Conservation (phyloP, 1,140 invertebrate genomes). For the Sycophila sp. region DNA sequence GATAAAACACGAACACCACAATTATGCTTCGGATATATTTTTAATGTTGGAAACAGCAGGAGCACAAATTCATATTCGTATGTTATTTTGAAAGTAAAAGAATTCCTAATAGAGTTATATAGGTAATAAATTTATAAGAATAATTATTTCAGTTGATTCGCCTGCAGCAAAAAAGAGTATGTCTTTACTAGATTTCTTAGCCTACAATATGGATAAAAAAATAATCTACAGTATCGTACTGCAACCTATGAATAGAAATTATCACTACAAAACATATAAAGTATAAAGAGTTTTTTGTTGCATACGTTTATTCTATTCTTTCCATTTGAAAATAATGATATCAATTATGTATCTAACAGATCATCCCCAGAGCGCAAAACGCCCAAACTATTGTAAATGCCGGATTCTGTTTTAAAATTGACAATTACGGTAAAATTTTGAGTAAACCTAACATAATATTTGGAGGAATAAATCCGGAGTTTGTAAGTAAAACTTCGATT, state of each 20-base stretch:
- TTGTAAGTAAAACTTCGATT: slow-evolving; percentile 70
- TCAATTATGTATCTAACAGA: slow-evolving; percentile 60
- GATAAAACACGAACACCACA: slow-evolving; percentile 75
- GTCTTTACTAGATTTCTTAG: slow-evolving; percentile 68
- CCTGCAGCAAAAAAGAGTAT: slow-evolving; percentile 50
- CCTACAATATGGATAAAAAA: slow-evolving; percentile 72
- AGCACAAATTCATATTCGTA: slow-evolving; percentile 72
- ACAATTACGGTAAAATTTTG: slow-evolving; percentile 58
- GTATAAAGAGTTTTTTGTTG: slow-evolving; percentile 55
- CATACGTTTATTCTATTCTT: background rate
- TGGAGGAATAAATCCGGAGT: slow-evolving; percentile 75
- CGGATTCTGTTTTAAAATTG: slow-evolving; percentile 77
- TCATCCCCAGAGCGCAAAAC: slow-evolving; percentile 83
- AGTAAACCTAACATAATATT: slow-evolving; percentile 68
- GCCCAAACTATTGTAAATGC: slow-evolving; percentile 85
- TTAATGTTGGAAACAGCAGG: slow-evolving; percentile 75
- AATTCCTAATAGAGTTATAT: background rate
- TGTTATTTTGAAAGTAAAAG: slow-evolving; percentile 31
- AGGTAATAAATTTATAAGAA: background rate
- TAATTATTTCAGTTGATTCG: slow-evolving; percentile 53
- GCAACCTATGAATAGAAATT: slow-evolving; percentile 64
- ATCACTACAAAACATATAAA: slow-evolving; percentile 71
- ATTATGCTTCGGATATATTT: slow-evolving; percentile 83
- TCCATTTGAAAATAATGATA: background rate
- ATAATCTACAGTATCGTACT: slow-evolving; percentile 71